Conservation (phyloP, 64 coral and sea anemone genomes). For the Pocillopora damicornis region DNA sequence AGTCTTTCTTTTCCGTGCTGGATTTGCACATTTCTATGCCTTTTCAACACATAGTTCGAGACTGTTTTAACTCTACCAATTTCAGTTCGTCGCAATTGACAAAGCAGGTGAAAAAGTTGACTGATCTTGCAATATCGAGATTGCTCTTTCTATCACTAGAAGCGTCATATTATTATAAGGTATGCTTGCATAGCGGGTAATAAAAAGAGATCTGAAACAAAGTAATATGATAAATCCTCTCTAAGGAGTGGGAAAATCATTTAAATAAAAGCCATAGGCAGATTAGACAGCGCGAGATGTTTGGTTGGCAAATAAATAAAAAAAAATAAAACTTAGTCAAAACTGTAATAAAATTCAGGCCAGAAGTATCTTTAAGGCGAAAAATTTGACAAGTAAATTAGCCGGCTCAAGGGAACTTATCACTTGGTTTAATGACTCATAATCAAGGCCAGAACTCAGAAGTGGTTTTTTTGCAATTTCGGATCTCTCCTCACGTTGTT, state of each 20-base stretch:
- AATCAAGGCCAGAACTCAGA: too few relatives aligned
- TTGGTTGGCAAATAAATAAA: too few relatives aligned
- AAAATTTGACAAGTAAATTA: constrained; percentile 8
- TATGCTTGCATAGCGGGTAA: constrained; percentile 6
- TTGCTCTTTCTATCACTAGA: not conserved
- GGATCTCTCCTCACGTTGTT: too few relatives aligned
- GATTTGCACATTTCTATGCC: too few relatives aligned
- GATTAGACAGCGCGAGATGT: too few relatives aligned
- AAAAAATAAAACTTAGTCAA: not conserved
- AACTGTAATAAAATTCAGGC: constrained; percentile 1
- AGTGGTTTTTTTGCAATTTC: too few relatives aligned
- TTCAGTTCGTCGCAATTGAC: not conserved
- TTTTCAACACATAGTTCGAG: too few relatives aligned
- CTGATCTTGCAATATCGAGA: not conserved
- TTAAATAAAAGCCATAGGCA: too few relatives aligned
- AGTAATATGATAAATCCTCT: constrained; percentile 12
- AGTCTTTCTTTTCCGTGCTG: too few relatives aligned
- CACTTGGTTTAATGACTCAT: not conserved
- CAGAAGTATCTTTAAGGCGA: not conserved
- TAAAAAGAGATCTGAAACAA: not conserved
- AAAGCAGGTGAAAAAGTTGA: not conserved
- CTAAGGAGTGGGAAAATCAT: not conserved
- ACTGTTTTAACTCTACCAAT: not conserved
- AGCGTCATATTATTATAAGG: not conserved
- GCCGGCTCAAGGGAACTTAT: not conserved